These are phyloP conservation scores for Mormyrus hasselquistii DNA, from an alignment of 2,797 vertebrate species.

Conservation along the genomic window DNA sequence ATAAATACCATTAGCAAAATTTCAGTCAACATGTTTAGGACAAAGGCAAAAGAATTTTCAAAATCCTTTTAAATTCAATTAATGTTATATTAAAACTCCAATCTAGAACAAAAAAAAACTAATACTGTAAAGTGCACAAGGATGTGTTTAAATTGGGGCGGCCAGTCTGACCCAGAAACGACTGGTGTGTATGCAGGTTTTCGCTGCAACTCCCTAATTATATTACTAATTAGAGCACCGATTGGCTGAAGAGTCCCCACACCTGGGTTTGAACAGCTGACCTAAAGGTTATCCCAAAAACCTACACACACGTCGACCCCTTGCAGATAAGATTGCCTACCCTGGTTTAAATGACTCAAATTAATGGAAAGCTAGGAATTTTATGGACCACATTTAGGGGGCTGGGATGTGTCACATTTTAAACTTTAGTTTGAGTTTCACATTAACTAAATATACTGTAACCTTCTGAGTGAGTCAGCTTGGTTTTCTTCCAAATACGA, in stretches of 20 bases:
- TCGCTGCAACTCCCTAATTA: neutral
- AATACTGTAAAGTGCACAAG: neutral
- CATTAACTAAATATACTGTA: conserved; percentile 8
- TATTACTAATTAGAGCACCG: neutral
- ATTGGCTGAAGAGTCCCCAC: neutral
- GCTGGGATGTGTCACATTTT: neutral
- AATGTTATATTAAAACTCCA: neutral
- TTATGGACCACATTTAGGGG: neutral
- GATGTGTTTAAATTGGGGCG: neutral
- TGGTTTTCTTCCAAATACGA: neutral
- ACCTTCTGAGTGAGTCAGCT: neutral
- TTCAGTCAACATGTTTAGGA: neutral
- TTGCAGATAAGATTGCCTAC: neutral
- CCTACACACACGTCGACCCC: neutral
- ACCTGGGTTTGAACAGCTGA: neutral
- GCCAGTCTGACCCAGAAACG: neutral
- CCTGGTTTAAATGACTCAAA: neutral
- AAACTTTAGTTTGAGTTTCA: neutral
- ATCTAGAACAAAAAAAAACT: neutral
- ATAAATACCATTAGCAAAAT: neutral
- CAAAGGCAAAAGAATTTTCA: neutral
- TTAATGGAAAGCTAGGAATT: neutral
- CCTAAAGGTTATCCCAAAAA: neutral
- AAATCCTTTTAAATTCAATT: neutral
- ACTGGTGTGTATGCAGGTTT: neutral